Base-by-base conservation (phyloP, 2,888 invertebrate genomes). In the Lasiommata megera region DNA sequence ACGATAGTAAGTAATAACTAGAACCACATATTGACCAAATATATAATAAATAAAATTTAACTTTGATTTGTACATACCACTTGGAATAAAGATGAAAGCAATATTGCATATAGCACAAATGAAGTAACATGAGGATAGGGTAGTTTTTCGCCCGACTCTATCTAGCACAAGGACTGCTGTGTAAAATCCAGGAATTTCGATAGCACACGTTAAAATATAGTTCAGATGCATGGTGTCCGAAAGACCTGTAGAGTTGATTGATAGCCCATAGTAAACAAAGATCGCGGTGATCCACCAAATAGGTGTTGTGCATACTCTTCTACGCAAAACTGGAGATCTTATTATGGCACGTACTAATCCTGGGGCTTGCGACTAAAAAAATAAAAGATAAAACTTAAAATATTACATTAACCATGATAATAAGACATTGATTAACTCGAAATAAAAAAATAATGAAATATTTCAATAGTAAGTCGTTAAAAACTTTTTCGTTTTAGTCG, bases 121-220 rank as follows among this genome's bases (percentile, higher is more conserved):
- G 53, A 65, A 61, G 76, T 93, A 93, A 0, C 92, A 91, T 0
- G 80, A 81, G 31, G 91, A 91, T 6, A 94, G 77, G 0, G 93
- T 93, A 6, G 90, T 84, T 62, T 93, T 92, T 60, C 94, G 84
- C 1, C 94, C 94, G 7, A 93, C 73, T 53, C 78, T 87, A 60
- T 93, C 92, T 71, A 94, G 85, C n/a, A 94, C 75, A 6, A 92
- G 72, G 54, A 92, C 92, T 0, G 93, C 93, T 17, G 92, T 69
- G 68, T 93, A 84, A 68, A 93, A 94, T 0, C 94, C 95, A 0
- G 95, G 95, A 44, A 95, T 93, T 74, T 95, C 95, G 0, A 93
- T 91, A 0, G 92, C 74, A 0, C 92, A 81, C 5, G 93, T 93
- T 14, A 92, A 78, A 17, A 93, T 89, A 67, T 93, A 95, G 78